Conservation (phyloP, 2,888 invertebrate species). For the Xylocampa areola region DNA sequence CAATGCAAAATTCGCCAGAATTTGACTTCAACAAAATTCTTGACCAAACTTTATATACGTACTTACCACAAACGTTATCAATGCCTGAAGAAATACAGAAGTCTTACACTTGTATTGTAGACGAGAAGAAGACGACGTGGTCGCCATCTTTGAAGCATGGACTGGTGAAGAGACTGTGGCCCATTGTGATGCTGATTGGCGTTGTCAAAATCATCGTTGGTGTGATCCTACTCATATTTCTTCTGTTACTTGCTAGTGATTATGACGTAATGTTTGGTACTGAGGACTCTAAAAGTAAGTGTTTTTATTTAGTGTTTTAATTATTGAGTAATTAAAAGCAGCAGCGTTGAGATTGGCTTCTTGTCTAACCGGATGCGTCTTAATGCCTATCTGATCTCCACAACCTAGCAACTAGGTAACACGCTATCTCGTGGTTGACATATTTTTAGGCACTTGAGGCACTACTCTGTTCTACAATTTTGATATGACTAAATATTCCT, state of each 20-base stretch:
- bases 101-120: not conserved
- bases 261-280: constrained; percentile 50
- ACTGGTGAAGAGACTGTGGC: constrained; percentile 31
- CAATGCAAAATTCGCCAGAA: constrained; percentile 41
- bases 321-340: no score
- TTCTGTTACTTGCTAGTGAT: constrained; percentile 22
- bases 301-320: not conserved
- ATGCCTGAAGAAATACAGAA: not conserved
- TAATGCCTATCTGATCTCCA: no score
- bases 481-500: no score
- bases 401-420: no score
- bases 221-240: constrained; percentile 1
- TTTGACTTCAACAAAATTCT: constrained; percentile 45
- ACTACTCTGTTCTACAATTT: no score
- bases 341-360: no score
- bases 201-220: constrained; percentile 41
- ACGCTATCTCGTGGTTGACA: no score
- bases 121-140: not conserved
- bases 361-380: no score
- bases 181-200: constrained; percentile 39
- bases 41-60: constrained; percentile 42
- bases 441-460: no score
- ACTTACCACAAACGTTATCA: constrained; percentile 17
- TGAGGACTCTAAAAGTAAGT: constrained; percentile 46
- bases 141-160: constrained; percentile 17